Evolutionary conservation across 2,797 vertebrate genomes (phyloP).

Genomic region (Paramormyrops hopkinsi): DNA sequence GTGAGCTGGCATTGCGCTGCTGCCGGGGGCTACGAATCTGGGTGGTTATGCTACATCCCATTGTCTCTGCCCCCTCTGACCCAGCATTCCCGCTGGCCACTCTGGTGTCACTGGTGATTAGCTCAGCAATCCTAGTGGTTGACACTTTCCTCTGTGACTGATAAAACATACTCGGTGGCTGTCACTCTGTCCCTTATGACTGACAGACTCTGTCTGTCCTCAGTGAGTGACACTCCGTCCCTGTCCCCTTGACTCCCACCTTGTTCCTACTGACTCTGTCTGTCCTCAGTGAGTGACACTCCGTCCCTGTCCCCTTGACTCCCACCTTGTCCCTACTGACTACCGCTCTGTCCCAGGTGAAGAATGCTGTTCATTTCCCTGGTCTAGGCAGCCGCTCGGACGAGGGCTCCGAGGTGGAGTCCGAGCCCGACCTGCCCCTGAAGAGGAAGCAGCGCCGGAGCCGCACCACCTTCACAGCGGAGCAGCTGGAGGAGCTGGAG

Average conservation of each 20-base stretch:
- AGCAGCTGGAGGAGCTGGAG: constrained; percentile 97
- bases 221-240: not conserved
- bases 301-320: not conserved
- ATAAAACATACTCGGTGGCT: not conserved
- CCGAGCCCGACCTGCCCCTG: constrained; percentile 89
- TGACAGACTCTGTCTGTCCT: not conserved
- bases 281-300: not conserved
- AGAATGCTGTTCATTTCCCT: not conserved
- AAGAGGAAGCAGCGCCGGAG: constrained; percentile 98
- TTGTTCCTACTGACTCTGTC: not conserved
- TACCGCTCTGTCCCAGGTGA: not conserved
- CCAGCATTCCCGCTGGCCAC: not conserved
- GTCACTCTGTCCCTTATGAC: not conserved
- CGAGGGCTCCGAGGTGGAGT: constrained; percentile 90
- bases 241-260: not conserved
- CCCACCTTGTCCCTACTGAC: not conserved
- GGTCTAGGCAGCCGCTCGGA: constrained; percentile 81
- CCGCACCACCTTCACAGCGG: constrained; percentile 93
- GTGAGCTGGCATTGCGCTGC: not conserved
- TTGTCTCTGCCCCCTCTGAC: not conserved
- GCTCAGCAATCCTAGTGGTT: not conserved
- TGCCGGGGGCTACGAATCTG: not conserved
- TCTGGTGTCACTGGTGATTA: not conserved
- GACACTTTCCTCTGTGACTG: not conserved
- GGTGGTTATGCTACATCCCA: not conserved